Conservation (phyloP, 1,140 invertebrate species). For the Cydia splendana region DNA sequence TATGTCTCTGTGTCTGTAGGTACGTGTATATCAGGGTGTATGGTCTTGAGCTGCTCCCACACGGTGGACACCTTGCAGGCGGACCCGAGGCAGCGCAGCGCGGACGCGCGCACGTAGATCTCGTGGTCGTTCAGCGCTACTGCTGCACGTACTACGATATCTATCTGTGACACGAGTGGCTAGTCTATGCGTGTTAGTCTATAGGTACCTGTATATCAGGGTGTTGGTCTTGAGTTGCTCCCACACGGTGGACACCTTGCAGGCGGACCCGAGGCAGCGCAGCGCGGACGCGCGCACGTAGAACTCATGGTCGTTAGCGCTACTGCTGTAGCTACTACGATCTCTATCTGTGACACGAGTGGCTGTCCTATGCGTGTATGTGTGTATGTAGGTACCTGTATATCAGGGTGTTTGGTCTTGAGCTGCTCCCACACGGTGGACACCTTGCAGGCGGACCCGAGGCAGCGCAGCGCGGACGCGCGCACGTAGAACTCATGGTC, state of each 20-base stretch:
- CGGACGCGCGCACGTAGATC: constrained; percentile 86
- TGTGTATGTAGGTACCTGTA: constrained; percentile 79
- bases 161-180: constrained; percentile 33
- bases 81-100: constrained; percentile 84
- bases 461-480: constrained; percentile 85
- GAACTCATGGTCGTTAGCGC: constrained; percentile 84
- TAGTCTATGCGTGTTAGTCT: too few relatives aligned
- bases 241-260: constrained; percentile 84
- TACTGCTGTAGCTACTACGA: constrained; percentile 83
- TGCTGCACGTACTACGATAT: constrained; percentile 82
- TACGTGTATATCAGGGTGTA: constrained; percentile 82
- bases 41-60: constrained; percentile 82
- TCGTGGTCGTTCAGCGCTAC: constrained; percentile 84
- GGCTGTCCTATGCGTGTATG: too few relatives aligned
- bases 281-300: constrained; percentile 88
- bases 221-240: constrained; percentile 78
- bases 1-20: constrained; percentile 73
- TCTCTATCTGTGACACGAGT: constrained; percentile 51
- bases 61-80: constrained; percentile 83
- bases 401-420: constrained; percentile 75
- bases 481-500: constrained; percentile 87
- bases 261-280: constrained; percentile 83
- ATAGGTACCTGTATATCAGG: constrained; percentile 82
- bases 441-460: constrained; percentile 84
- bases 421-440: constrained; percentile 84